Conservation (phyloP, 2,113 vertebrate species). For the Pteruthius melanotis region DNA sequence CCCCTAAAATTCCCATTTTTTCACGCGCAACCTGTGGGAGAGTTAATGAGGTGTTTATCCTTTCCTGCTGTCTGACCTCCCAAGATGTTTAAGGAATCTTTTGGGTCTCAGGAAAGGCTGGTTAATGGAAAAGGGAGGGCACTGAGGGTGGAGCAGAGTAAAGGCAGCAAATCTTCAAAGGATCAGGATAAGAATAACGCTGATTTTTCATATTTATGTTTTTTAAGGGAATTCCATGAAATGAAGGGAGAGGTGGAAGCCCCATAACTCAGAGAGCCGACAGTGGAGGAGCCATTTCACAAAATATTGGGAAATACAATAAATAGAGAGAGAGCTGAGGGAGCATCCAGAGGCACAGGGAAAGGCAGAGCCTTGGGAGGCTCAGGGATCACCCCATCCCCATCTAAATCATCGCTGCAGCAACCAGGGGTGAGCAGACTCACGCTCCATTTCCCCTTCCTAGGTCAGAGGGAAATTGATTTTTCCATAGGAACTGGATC, state of each 20-base stretch:
- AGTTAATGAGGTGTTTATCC: neutral
- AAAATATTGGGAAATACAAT: neutral
- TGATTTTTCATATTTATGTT: neutral
- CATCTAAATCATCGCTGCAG: neutral
- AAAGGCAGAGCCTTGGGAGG: neutral
- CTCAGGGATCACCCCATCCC: neutral
- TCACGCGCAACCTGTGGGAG: neutral
- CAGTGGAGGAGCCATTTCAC: neutral
- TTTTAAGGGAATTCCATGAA: neutral
- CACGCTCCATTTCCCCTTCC: neutral
- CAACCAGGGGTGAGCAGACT: neutral
- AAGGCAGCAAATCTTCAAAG: neutral
- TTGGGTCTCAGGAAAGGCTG: neutral
- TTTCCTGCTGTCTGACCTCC: neutral
- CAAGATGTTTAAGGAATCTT: neutral
- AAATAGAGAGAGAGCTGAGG: neutral
- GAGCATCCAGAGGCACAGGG: neutral
- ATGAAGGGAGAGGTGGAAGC: neutral
- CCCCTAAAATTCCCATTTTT: neutral
- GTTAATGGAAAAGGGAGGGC: neutral
- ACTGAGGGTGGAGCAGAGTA: neutral
- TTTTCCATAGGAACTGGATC: neutral
- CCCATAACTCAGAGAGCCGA: neutral
- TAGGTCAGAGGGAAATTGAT: neutral
- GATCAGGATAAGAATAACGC: accelerated